Conservation (phyloP, 2,113 vertebrate species). For the Elgaria multicarinata region DNA sequence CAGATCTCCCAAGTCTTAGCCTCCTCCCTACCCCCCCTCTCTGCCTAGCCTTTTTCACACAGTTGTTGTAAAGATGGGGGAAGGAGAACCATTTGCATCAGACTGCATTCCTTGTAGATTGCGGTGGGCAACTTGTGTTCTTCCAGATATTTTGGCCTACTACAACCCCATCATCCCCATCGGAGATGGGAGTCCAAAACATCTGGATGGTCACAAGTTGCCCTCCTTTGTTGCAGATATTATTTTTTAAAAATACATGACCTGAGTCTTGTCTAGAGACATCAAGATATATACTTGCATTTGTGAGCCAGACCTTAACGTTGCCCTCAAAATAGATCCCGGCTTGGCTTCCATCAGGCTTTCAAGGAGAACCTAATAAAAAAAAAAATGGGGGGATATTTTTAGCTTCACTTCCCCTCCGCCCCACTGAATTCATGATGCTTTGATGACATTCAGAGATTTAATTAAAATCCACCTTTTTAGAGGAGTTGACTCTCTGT, state of each 20-base stretch:
- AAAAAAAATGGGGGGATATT: background rate
- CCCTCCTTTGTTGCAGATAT: too few relatives aligned
- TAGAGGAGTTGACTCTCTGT: background rate
- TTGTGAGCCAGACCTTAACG: background rate
- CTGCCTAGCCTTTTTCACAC: background rate
- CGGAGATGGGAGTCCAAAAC: too few relatives aligned
- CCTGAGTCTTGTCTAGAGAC: background rate
- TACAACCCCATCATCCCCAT: too few relatives aligned
- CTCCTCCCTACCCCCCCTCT: too few relatives aligned
- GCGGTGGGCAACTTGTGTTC: too few relatives aligned
- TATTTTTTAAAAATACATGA: background rate
- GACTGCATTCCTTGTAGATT: background rate
- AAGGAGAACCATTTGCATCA: background rate
- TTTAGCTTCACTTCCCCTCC: background rate
- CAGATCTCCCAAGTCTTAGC: too few relatives aligned
- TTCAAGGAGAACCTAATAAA: background rate
- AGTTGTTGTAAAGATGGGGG: background rate
- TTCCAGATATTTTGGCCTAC: too few relatives aligned
- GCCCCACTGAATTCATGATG: background rate
- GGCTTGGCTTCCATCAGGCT: background rate
- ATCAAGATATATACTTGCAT: background rate
- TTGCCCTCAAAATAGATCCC: background rate
- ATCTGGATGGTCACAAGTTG: too few relatives aligned
- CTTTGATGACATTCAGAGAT: background rate
- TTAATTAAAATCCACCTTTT: constrained; percentile 13